Evolutionary conservation across 2,113 vertebrate genomes (phyloP).

Genomic region (Anthoscopus minutus): DNA sequence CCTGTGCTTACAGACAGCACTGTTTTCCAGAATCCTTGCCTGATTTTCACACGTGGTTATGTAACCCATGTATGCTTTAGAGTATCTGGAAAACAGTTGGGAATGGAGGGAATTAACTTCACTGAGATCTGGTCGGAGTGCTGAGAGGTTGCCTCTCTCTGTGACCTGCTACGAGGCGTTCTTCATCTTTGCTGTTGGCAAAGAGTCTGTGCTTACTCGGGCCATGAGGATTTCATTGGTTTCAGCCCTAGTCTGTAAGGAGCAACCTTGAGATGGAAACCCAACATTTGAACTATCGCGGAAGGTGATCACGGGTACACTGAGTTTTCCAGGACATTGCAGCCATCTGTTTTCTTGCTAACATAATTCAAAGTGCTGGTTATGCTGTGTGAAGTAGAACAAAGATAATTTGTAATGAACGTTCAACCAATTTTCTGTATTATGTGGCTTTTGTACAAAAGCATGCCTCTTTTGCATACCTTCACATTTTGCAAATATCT

Average conservation of each 20-base stretch:
- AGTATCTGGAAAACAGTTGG: background rate
- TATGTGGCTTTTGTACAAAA: background rate
- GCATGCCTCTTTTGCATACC: background rate
- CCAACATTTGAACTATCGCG: rapidly evolving
- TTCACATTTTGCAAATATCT: background rate
- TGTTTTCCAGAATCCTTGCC: background rate
- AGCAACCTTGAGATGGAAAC: background rate
- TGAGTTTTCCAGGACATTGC: background rate
- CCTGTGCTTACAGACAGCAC: background rate
- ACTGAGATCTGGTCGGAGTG: background rate
- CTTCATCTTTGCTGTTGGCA: background rate
- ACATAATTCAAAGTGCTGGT: background rate
- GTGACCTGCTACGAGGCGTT: rapidly evolving
- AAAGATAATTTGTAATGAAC: background rate
- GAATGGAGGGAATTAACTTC: background rate
- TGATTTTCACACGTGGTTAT: rapidly evolving
- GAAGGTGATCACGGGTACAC: background rate
- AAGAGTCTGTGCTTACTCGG: background rate
- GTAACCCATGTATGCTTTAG: background rate
- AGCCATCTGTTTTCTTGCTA: background rate
- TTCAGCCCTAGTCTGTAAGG: background rate
- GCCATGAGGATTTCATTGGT: background rate
- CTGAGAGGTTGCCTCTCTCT: rapidly evolving
- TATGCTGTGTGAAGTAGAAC: background rate
- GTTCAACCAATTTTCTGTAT: background rate